Evolutionary conservation across 2,113 vertebrate species (phyloP).

Genomic region (Pagrus major): DNA sequence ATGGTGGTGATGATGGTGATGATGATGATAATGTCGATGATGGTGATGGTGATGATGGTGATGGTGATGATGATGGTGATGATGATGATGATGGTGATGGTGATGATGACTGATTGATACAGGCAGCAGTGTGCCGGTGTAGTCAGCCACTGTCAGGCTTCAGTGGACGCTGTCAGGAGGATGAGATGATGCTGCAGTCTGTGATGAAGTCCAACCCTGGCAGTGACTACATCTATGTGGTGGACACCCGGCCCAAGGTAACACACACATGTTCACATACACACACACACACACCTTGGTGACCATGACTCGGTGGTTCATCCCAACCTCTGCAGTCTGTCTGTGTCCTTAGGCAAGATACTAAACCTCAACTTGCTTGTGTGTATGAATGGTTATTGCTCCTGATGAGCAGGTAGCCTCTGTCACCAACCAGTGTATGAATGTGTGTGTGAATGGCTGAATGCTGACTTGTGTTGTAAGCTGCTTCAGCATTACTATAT

Average conservation of each 20-base stretch:
- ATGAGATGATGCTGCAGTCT: slow-evolving; percentile 95
- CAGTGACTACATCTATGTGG: slow-evolving; percentile 94
- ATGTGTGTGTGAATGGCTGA: too few relatives aligned
- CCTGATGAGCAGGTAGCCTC: too few relatives aligned
- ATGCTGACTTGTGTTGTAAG: too few relatives aligned
- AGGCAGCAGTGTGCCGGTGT: slow-evolving; percentile 96
- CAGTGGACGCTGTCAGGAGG: slow-evolving; percentile 94
- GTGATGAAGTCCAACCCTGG: slow-evolving; percentile 95
- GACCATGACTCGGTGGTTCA: too few relatives aligned
- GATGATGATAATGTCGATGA: background rate
- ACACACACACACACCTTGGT: background rate
- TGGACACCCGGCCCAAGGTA: slow-evolving; percentile 97
- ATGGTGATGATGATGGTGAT: too few relatives aligned
- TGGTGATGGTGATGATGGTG: too few relatives aligned
- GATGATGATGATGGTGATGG: background rate
- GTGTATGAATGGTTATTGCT: too few relatives aligned
- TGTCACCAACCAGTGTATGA: too few relatives aligned
- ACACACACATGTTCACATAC: background rate
- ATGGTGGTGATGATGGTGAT: background rate
- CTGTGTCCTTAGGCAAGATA: too few relatives aligned
- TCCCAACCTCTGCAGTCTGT: too few relatives aligned
- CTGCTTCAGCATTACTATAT: too few relatives aligned
- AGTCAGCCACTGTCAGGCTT: slow-evolving; percentile 97
- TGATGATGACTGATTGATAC: background rate
- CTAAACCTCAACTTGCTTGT: too few relatives aligned